phyloP scores from a whole-genome alignment of 1,140 invertebrate species.

The Acromyrmex heyeri region DNA sequence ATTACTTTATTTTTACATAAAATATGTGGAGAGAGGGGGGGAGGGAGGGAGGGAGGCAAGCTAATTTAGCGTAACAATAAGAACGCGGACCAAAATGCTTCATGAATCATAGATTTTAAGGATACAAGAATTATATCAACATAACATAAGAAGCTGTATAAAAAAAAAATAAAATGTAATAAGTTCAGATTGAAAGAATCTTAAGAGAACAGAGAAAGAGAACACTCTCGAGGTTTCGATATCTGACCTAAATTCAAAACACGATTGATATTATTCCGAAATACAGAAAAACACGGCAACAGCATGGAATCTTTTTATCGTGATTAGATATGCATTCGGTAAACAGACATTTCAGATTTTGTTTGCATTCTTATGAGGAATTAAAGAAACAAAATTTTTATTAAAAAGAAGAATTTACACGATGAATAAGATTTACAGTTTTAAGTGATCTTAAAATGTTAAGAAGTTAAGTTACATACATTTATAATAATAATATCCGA shows the following conservation, averaged over 20 bases:
- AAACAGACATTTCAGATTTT: background rate
- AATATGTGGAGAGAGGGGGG: background rate
- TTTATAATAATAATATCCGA: background rate
- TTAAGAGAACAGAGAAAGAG: background rate
- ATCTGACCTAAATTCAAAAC: slow-evolving; percentile 32
- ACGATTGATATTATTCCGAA: slow-evolving; percentile 2
- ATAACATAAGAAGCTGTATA: background rate
- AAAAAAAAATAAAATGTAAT: slow-evolving; percentile 1
- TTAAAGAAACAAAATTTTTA: background rate
- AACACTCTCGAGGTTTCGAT: background rate
- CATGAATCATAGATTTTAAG: background rate
- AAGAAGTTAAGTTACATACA: background rate
- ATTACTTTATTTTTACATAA: background rate
- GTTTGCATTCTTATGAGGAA: background rate
- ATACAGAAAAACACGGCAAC: slow-evolving; percentile 7
- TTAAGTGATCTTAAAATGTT: background rate
- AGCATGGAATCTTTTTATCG: slow-evolving; percentile 1
- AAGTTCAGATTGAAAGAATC: background rate
- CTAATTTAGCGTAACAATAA: slow-evolving; percentile 8
- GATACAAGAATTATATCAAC: background rate
- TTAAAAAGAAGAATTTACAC: background rate
- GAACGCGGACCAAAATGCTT: background rate
- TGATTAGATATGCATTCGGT: background rate
- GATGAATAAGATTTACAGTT: background rate
- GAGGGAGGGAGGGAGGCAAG: background rate